phyloP scores from a whole-genome alignment of 2,113 vertebrate genomes.

The Phalacrocorax aristotelis region DNA sequence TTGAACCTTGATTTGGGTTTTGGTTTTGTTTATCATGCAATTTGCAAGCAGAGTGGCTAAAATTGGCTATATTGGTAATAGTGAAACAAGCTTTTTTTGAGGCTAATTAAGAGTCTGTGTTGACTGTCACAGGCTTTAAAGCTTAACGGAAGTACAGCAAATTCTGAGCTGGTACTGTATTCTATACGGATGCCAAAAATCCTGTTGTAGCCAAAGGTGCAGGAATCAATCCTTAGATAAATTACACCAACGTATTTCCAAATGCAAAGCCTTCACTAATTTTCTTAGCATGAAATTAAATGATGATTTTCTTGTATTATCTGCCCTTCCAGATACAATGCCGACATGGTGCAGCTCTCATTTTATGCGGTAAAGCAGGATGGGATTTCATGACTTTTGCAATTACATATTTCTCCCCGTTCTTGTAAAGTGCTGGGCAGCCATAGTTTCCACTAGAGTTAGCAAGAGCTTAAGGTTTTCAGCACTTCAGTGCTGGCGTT shows the following conservation, averaged over 20 bases:
- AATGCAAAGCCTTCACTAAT: not conserved
- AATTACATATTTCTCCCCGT: not conserved
- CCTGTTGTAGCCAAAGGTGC: not conserved
- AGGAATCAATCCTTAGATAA: not conserved
- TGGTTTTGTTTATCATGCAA: not conserved
- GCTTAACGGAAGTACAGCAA: not conserved
- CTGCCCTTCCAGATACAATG: not conserved
- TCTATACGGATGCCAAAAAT: not conserved
- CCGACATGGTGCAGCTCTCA: not conserved
- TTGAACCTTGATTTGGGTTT: not conserved
- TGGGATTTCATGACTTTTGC: not conserved
- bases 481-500: conserved; percentile 36
- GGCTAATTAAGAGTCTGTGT: not conserved
- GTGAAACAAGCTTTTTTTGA: not conserved
- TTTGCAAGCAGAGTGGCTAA: not conserved
- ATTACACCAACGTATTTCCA: not conserved
- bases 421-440: conserved; percentile 12
- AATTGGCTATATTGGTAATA: not conserved
- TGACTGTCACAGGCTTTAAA: not conserved
- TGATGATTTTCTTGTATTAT: not conserved
- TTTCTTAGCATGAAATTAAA: not conserved
- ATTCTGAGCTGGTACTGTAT: not conserved
- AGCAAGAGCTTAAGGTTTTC: conserved; percentile 36
- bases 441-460: conserved; percentile 32
- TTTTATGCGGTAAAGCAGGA: not conserved